Evolutionary conservation across 2,113 vertebrate species (phyloP).

Genomic region (Rhadina sibilatrix): DNA sequence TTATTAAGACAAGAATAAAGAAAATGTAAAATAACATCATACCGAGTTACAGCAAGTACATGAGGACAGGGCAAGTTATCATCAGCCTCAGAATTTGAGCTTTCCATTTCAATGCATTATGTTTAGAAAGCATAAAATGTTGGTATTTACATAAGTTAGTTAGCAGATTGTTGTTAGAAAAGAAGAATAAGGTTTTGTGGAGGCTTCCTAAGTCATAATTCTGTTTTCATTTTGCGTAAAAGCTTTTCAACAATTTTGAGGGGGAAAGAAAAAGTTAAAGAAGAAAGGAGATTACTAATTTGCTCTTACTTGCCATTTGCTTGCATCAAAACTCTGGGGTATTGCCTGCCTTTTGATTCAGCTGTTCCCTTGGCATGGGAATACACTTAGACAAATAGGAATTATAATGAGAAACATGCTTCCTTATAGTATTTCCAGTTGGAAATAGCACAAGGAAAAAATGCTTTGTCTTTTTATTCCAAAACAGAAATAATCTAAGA

Average conservation of each 20-base stretch:
- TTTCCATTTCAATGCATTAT: not conserved
- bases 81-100: not conserved
- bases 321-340: slow-evolving; percentile 38
- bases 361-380: slow-evolving; percentile 40
- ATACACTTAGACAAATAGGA: slow-evolving; percentile 53
- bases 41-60: not conserved
- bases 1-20: not conserved
- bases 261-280: not conserved
- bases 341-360: slow-evolving; percentile 61
- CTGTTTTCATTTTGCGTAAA: slow-evolving; percentile 21
- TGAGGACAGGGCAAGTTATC: rapidly evolving
- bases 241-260: slow-evolving; percentile 15
- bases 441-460: slow-evolving; percentile 60
- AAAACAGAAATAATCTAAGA: slow-evolving; percentile 53
- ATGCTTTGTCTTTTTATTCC: slow-evolving; percentile 53
- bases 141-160: not conserved
- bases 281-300: not conserved
- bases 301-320: slow-evolving; percentile 11
- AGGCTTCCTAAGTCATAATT: not conserved
- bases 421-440: slow-evolving; percentile 60
- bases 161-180: not conserved
- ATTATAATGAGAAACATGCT: slow-evolving; percentile 63
- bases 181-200: not conserved
- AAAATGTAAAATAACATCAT: not conserved
- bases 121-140: not conserved